A percentile compares a stretch with the other conserved stretches of the same genome.
phyloP scores from a whole-genome alignment of 2,797 vertebrate species.

The Ctenopoma multispine region DNA sequence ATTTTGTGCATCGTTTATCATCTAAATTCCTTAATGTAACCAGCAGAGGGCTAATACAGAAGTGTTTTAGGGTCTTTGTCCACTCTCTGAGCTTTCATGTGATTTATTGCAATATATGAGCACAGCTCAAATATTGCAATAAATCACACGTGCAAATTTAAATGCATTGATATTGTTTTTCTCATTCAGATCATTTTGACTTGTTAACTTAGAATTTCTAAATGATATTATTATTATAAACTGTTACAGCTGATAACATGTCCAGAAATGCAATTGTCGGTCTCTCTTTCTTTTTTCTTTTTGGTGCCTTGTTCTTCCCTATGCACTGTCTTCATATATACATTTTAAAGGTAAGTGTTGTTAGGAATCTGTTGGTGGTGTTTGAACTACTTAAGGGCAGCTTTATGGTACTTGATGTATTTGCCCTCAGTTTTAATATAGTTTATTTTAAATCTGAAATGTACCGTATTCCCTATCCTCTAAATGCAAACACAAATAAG shows the following conservation, averaged over 20 bases:
- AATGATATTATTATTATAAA: background rate
- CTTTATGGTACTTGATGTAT: constrained; percentile 3
- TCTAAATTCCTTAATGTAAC: constrained; percentile 65
- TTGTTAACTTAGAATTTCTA: constrained; percentile 1
- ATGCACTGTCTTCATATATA: constrained; percentile 9
- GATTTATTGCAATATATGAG: constrained; percentile 39
- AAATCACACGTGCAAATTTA: background rate
- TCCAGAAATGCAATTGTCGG: background rate
- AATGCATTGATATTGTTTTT: constrained; percentile 16
- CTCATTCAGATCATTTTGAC: background rate
- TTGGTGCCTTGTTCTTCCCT: constrained; percentile 33
- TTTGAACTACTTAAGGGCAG: constrained; percentile 12
- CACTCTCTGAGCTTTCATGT: constrained; percentile 12
- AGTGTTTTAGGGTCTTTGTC: constrained; percentile 54
- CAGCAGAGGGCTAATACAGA: constrained; percentile 75
- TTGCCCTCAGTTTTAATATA: background rate
- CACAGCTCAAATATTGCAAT: constrained; percentile 1
- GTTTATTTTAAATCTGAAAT: constrained; percentile 18
- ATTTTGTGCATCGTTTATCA: constrained; percentile 60
- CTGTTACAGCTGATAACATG: constrained; percentile 28
- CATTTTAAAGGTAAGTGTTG: constrained; percentile 76
- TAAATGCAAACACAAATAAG: constrained; percentile 46
- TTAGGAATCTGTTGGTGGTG: background rate
- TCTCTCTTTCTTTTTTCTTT: constrained; percentile 43
- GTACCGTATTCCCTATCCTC: constrained; percentile 11